A percentile compares a stretch with the other conserved stretches of the same genome.
Evolutionary conservation across 2,888 invertebrate species (phyloP).

Genomic region (Rhopalosiphum nymphaeae): DNA sequence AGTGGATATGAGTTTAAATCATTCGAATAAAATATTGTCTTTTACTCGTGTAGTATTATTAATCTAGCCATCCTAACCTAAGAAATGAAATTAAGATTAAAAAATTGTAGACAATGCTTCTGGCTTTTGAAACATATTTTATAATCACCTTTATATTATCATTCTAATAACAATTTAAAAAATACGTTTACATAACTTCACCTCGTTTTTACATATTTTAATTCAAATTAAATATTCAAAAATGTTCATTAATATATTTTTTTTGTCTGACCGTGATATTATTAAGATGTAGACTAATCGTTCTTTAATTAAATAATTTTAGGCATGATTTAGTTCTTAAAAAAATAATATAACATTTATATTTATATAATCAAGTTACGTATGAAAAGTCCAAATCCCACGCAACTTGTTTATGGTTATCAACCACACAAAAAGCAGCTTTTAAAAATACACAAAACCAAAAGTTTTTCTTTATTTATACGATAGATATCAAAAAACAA

Average conservation of each 20-base stretch:
- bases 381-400: not conserved
- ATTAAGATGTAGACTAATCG: not conserved
- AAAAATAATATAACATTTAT: not conserved
- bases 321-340: not conserved
- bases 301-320: not conserved
- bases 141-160: not conserved
- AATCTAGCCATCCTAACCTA: not conserved
- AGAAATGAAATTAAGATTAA: not conserved
- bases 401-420: not conserved
- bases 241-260: not conserved
- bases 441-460: not conserved
- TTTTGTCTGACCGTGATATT: not conserved
- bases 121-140: not conserved
- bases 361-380: not conserved
- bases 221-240: not conserved
- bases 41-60: not conserved
- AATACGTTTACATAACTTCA: not conserved
- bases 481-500: not conserved
- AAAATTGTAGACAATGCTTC: not conserved
- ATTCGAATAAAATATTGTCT: not conserved
- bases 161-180: not conserved
- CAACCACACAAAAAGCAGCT: not conserved
- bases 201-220: not conserved
- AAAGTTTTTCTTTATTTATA: constrained; percentile 14
- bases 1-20: not conserved